Evolutionary conservation across 2,797 vertebrate species (phyloP).

Genomic region (Cryptoprocta ferox): DNA sequence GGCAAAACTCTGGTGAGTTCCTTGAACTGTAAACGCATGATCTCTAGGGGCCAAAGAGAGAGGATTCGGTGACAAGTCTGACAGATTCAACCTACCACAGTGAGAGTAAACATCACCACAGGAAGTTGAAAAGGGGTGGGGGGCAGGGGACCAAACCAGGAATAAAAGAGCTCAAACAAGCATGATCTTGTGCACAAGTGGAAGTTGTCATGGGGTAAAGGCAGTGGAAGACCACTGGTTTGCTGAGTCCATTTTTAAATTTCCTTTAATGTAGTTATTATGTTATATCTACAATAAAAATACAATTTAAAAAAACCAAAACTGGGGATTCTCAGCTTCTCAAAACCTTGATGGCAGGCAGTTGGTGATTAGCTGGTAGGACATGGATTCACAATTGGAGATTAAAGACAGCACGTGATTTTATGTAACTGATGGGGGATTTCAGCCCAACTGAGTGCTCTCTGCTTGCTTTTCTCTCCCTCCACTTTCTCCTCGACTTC

Average conservation of each 20-base stretch:
- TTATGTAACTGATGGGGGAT: neutral
- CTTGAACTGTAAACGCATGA: neutral
- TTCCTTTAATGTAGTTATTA: neutral
- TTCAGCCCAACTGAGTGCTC: neutral
- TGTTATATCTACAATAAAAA: neutral
- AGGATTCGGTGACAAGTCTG: neutral
- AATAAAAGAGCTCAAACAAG: neutral
- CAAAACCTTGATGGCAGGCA: neutral
- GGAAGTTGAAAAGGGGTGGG: neutral
- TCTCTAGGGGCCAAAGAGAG: neutral
- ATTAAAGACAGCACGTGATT: neutral
- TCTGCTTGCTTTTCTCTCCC: neutral
- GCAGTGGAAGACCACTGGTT: neutral
- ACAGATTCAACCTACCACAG: neutral
- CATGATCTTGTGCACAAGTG: neutral
- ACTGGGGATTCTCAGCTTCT: neutral
- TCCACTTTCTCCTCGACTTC: neutral
- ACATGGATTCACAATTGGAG: neutral
- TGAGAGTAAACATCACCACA: neutral
- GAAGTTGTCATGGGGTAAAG: neutral
- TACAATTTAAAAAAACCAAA: neutral
- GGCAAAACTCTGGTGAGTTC: neutral
- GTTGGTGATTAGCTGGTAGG: neutral
- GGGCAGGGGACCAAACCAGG: neutral
- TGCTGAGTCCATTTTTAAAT: neutral